phyloP scores from a whole-genome alignment of 2,113 vertebrate species.

The Salminus brasiliensis region DNA sequence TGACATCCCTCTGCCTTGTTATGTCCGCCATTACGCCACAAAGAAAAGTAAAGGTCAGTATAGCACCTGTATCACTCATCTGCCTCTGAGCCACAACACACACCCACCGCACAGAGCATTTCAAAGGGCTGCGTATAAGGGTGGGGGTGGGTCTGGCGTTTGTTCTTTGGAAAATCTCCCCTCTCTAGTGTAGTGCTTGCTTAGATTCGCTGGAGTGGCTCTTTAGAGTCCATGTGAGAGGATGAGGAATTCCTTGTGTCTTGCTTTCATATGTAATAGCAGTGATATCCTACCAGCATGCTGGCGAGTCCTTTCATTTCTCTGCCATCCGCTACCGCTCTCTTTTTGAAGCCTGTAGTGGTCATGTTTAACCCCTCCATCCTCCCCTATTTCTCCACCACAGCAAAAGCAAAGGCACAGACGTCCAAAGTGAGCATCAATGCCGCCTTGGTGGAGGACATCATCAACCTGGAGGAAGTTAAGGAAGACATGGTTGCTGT shows the following conservation, averaged over 20 bases:
- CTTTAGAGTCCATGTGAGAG: constrained; percentile 34
- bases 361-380: constrained; percentile 18
- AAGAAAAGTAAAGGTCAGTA: constrained; percentile 87
- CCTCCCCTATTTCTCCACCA: not conserved
- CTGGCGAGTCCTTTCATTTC: constrained; percentile 44
- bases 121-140: constrained; percentile 45
- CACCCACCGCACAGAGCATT: not conserved
- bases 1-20: constrained; percentile 42
- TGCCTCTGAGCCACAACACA: constrained; percentile 33
- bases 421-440: constrained; percentile 86
- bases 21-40: constrained; percentile 81
- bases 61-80: constrained; percentile 18
- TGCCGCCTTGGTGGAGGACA: constrained; percentile 85
- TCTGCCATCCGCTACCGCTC: constrained; percentile 22
- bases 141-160: constrained; percentile 19
- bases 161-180: constrained; percentile 30
- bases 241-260: constrained; percentile 33
- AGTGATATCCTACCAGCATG: constrained; percentile 56
- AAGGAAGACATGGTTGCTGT: constrained; percentile 84
- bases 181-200: constrained; percentile 45
- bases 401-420: constrained; percentile 90
- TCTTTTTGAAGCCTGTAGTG: constrained; percentile 32
- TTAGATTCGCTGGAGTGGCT: constrained; percentile 46
- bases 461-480: constrained; percentile 87
- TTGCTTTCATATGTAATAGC: constrained; percentile 61